Evolutionary conservation across 2,113 vertebrate species (phyloP), one percentile per base, ranked within the genome.

Genomic region (Ctenodactylus gundi): DNA sequence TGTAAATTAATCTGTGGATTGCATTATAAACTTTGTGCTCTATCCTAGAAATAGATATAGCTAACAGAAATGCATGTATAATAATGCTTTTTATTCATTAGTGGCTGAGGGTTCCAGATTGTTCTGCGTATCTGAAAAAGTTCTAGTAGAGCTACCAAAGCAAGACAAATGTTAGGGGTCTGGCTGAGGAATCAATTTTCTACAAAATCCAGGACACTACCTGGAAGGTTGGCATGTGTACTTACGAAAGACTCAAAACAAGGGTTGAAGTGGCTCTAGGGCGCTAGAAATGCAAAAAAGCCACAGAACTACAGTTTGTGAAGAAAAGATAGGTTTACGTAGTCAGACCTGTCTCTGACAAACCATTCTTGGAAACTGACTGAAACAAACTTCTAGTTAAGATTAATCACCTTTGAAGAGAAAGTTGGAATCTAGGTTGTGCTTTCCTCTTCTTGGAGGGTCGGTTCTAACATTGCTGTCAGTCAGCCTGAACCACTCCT

Each of bases 401-500:
- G 62, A 70, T 0, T 4, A 49, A 57, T 29, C 21, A 23, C 76
- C 57, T 44, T 13, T 29, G 3, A 3, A 15, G 18, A 58, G 13
- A 75, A 55, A 75, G 73, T 23, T 58, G 36, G 21, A 39, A 31
- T 4, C 17, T 9, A 27, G 31, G 3, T 1, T 49, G 58, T 36
- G n/a, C 4, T 64, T 84, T 46, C 14, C 5, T 55, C 41, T 76
- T 84, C 21, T n/a, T 12, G 20, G 39, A 3, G 18, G 7, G 36
- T 64, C 27, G 6, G 18, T 82, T 62, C 73, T 23, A 81, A 46
- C 75, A 85, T 87, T 31, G 62, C 39, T 23, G 73, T 58, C 51
- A 7, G 68, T 78, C 64, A 64, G 25, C 17, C 25, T 11, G 70
- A 80, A 55, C 72, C 70, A 96, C 96, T 96, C 92, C 96, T 82